Base-by-base conservation (phyloP, 1,140 invertebrate species). In the Branchinecta lynchi region DNA sequence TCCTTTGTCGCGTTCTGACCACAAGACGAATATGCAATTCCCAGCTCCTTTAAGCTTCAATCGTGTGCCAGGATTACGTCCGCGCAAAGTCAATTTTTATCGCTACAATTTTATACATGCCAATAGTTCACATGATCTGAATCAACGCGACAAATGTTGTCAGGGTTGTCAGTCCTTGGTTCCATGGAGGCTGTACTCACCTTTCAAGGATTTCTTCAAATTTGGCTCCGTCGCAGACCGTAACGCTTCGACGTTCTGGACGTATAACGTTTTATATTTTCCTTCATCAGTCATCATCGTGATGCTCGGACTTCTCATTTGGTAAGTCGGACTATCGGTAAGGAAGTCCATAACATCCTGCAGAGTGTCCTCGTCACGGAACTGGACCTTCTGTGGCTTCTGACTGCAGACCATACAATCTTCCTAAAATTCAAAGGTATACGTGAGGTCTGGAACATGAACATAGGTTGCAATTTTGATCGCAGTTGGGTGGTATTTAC, bases 251-350 rank as follows among this genome's bases (percentile, higher is more conserved):
- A 96, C 87, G 8, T 86, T 89, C 68, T 88, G 86, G 85, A 97
- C 94, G 74, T 96, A 98, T 7, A 98, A 79, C 0, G 94, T 98
- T 79, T 89, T 90, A 76, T 88, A 89, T 78, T 89, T 92, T 7
- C 91, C 92, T 7, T 68, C 32, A 76, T 87, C 82, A 10, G 91
- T 81, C 65, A 80, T 82, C 17, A 90, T 86, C 3, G 90, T 92
- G 17, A 95, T 78, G 66, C 87, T 89, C 21, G 95, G 94, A 81
- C 84, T 92, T 78, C 88, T 90, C 83, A 93, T 91, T 81, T 90
- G 90, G 78, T 87, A 91, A 21, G 84, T 82, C 0, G 82, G 77
- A 76, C 84, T 85, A 73, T 92, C 87, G 68, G 85, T 86, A 0
- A 98, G 78, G 71, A 86, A 80, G 71, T 89, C 84, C 73, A 96